Base-by-base conservation (phyloP, 2,797 vertebrate species). In the Danio kyathit region DNA sequence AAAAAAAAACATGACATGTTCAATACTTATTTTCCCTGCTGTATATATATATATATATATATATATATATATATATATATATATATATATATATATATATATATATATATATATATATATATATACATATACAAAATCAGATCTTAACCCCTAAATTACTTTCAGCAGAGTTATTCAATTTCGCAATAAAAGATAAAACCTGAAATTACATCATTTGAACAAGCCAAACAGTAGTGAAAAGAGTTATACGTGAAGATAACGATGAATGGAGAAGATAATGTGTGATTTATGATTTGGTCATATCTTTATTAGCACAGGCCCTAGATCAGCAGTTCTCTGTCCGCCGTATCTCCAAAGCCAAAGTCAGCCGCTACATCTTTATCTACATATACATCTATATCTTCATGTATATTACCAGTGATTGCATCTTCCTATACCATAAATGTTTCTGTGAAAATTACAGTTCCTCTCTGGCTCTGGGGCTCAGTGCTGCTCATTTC, bases 201-300 rank as follows among this genome's bases (percentile, higher is more conserved):
- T 46, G 41, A 73, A 59, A 46, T 57, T 46, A 44, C 7, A 3
- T 73, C 7, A 10, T 29, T 59, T 73, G 14, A 29, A 46, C 70
- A 14, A 44, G 54, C 5, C 40, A 73, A 73, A 57, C 54, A 73
- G 70, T 57, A 73, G n/a, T 56, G 38, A 56, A 70, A 72, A 44
- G 41, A 6, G 52, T 72, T 19, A 6, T 17, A 64, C 17, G 11
- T 43, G 7, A 63, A 51, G 17, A 63, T 41, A 17, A 41, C 19
- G 51, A 64, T 40, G 57, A 61, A 19, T 43, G 41, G 41, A 12
- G 11, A 51, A 21, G 54, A 73, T 73, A 46, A 40, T 21, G 60
- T 40, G 11, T 76, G 59, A 51, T 65, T 65, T 54, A 21, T 41
- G 40, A 43, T 29, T 56, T 4, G 8, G 38, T 4, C 67, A 54